Evolutionary conservation across 2,113 vertebrate genomes (phyloP), one percentile per base, ranked within the genome.

Genomic region (Clarias batrachus): DNA sequence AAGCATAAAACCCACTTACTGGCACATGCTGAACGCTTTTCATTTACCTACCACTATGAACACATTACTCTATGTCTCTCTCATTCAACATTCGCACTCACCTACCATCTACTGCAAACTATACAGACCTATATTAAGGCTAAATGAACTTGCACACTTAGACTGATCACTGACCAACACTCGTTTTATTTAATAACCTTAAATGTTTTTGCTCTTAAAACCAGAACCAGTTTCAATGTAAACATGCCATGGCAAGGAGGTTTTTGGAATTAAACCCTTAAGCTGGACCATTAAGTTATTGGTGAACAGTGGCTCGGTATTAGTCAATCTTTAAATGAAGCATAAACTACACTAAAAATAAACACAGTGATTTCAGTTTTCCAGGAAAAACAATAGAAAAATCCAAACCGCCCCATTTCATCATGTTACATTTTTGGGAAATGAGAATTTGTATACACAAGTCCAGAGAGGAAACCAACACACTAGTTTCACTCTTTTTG

Each of bases 201-300:
- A 23, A 74, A 83, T 79, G 23, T 80, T 52, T 57, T 52, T 57
- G 27, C 16, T 9, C 76, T 41, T 52, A 80, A 19, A 60, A 16
- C 16, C 56, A 33, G 60, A 59, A 74, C 70, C 56, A 83, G 88
- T 92, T 92, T 92, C 54, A 91, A 92, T 90, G 91, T 85, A 89
- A 90, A 93, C 93, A 93, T n/a, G 89, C 92, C 91, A 92, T 87
- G 68, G 33, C 84, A 77, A 83, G 80, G 66, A 77, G 54, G 84
- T 83, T 91, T 91, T 85, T 86, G 91, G 92, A 93, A 93, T 93
- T 89, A 83, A 13, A n/a, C 13, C n/a, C 16, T 21, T 21, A 30
- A 30, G 91, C 91, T 88, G 89, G 70, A 89, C 94, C 92, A 93
- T 93, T 81, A 65, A 12, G 80, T 54, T 83, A 48, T 71, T 71